These are phyloP conservation scores for Ametastegia equiseti DNA, from an alignment of 2,888 invertebrate species.

Conservation along the genomic window DNA sequence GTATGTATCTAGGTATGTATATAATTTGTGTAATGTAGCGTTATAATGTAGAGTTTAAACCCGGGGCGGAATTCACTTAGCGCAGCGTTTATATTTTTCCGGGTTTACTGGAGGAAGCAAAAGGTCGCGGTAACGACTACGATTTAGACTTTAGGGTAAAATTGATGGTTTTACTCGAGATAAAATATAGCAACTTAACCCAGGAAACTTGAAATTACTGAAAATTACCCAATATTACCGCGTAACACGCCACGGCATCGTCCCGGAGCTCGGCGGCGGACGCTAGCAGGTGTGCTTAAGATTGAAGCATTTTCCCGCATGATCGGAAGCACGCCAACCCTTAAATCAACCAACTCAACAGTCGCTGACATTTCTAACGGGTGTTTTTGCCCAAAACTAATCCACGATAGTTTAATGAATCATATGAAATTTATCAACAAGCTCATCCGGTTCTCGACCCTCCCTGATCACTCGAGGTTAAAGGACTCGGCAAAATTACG, in stretches of 20 bases:
- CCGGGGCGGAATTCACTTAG: neutral
- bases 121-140: slow-evolving; percentile 31
- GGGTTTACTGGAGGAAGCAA: neutral
- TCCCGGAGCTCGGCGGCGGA: slow-evolving; percentile 5
- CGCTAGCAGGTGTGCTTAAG: slow-evolving; percentile 66
- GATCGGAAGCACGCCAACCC: slow-evolving; percentile 65
- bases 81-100: neutral
- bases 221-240: slow-evolving; percentile 69
- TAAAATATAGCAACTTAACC: slow-evolving; percentile 59
- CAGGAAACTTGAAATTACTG: slow-evolving; percentile 66
- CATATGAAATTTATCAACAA: no score
- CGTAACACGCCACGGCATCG: slow-evolving; percentile 65
- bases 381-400: neutral
- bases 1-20: neutral
- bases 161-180: slow-evolving; percentile 50
- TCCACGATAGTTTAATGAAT: neutral
- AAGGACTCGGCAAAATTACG: no score
- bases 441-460: no score
- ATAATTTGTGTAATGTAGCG: slow-evolving; percentile 17
- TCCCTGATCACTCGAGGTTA: no score
- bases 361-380: slow-evolving; percentile 19
- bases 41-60: neutral
- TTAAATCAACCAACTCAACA: slow-evolving; percentile 66
- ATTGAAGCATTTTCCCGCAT: slow-evolving; percentile 68
- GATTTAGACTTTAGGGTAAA: slow-evolving; percentile 37